Percentiles rank a stretch among this genome's conserved stretches.
Conservation (phyloP, 2,888 invertebrate genomes). For the Drosophila pegasa region DNA sequence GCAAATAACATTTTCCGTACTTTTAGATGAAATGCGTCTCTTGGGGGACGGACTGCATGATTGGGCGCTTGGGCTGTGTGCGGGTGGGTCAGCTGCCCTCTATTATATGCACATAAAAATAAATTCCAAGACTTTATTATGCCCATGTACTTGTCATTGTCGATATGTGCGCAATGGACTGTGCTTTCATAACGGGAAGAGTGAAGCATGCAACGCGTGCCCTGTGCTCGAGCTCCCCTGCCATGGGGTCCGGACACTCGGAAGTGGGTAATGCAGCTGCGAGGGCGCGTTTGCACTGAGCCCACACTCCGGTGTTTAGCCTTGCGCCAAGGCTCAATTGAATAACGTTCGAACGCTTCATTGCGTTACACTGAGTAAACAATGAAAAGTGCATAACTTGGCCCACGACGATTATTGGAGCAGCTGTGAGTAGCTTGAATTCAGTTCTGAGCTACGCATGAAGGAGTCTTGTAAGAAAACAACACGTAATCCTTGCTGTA, state of each 20-base stretch:
- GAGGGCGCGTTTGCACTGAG: slow-evolving; percentile 33
- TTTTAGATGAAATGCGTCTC: slow-evolving; percentile 76
- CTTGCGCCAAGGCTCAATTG: slow-evolving; percentile 76
- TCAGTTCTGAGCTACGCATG: slow-evolving; percentile 10
- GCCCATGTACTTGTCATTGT: slow-evolving; percentile 80
- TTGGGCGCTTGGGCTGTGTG: slow-evolving; percentile 26
- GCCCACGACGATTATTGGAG: slow-evolving; percentile 20
- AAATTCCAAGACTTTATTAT: slow-evolving; percentile 81
- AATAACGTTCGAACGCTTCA: slow-evolving; percentile 70
- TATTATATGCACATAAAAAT: slow-evolving; percentile 79
- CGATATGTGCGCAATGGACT: slow-evolving; percentile 78
- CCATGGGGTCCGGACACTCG: background rate
- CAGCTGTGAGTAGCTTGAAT: slow-evolving; percentile 38
- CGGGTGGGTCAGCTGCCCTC: slow-evolving; percentile 59
- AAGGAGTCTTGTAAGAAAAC: background rate
- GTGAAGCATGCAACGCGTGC: slow-evolving; percentile 40
- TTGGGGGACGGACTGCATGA: slow-evolving; percentile 63
- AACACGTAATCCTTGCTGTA: background rate
- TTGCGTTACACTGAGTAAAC: slow-evolving; percentile 45
- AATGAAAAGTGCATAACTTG: slow-evolving; percentile 32
- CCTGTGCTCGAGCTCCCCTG: slow-evolving; percentile 10
- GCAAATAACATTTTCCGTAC: slow-evolving; percentile 68
- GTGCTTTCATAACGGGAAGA: slow-evolving; percentile 37
- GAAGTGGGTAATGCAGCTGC: slow-evolving; percentile 15
- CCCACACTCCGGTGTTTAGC: slow-evolving; percentile 62